phyloP scores from a whole-genome alignment of 2,113 vertebrate genomes.

The Cettia cetti region DNA sequence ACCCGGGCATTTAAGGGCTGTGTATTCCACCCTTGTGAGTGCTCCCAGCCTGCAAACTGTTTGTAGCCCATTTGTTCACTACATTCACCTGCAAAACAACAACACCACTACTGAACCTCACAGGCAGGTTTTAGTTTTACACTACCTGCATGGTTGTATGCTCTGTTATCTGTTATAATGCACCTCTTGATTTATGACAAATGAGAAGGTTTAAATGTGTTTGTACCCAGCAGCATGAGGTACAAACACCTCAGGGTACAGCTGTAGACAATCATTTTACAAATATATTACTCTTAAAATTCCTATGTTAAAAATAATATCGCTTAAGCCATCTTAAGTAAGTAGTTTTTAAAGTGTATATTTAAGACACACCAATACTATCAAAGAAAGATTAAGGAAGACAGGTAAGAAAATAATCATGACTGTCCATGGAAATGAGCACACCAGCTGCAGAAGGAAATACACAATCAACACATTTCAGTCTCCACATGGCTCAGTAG shows the following conservation, averaged over 20 bases:
- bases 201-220: not conserved
- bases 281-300: not conserved
- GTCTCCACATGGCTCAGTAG: not conserved
- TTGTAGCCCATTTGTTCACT: not conserved
- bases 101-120: not conserved
- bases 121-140: not conserved
- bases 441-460: not conserved
- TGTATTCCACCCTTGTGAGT: not conserved
- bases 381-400: not conserved
- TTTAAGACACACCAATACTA: not conserved
- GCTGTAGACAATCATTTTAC: accelerated
- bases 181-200: not conserved
- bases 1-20: not conserved
- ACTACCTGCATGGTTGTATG: accelerated
- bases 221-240: not conserved
- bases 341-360: not conserved
- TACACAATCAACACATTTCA: not conserved
- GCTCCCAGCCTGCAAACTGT: not conserved
- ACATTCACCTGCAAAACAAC: not conserved
- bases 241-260: not conserved
- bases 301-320: not conserved
- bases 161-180: not conserved
- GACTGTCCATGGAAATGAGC: not conserved
- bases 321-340: not conserved
- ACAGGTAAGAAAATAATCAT: not conserved